Base-by-base conservation (phyloP, 2,888 invertebrate genomes). In the Macaria liturata region DNA sequence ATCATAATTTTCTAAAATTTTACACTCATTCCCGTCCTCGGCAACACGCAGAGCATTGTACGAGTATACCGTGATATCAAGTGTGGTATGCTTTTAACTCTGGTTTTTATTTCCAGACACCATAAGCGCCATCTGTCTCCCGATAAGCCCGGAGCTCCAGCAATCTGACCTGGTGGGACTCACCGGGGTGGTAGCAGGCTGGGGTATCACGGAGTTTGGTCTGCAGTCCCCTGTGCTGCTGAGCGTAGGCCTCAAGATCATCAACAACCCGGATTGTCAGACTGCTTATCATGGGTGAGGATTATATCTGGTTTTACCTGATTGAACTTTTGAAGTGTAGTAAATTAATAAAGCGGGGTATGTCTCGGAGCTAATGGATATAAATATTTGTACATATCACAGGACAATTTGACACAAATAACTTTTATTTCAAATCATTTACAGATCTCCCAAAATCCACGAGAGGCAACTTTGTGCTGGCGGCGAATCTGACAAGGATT, bases 391-490 rank as follows among this genome's bases (percentile, higher is more conserved):
- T 20, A 20, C 20, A 20, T 20, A 20, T 1, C 20, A 20, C 20
- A 20, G 20, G 20, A 20, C 20, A 20, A 20, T 20, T 20, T 20
- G 20, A 20, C 20, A 20, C 1, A 20, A 20, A 2, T 20, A 20
- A 20, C 20, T 20, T 20, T 20, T 1, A 20, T 20, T 20, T 20
- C 20, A 20, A 20, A 20, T 20, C 20, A 20, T 42, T 71, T 72
- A 34, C 66, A 79, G 76, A 32, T 40, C 68, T 5, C 74, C 76
- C 3, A 69, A 66, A 1, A 81, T 94, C 42, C 78, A 82, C 69
- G 74, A 86, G 46, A 83, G 81, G n/a, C 93, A 94, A 68, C 58
- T 94, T 39, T 94, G 94, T 66, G 93, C 93, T 0, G 93, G 93
- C 3, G 93, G 93, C 0, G 76, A 81, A 3, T 78, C 76, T 20